These are phyloP conservation scores for Strigamia transsilvanica DNA, from an alignment of 2,888 invertebrate species.

Conservation along the genomic window DNA sequence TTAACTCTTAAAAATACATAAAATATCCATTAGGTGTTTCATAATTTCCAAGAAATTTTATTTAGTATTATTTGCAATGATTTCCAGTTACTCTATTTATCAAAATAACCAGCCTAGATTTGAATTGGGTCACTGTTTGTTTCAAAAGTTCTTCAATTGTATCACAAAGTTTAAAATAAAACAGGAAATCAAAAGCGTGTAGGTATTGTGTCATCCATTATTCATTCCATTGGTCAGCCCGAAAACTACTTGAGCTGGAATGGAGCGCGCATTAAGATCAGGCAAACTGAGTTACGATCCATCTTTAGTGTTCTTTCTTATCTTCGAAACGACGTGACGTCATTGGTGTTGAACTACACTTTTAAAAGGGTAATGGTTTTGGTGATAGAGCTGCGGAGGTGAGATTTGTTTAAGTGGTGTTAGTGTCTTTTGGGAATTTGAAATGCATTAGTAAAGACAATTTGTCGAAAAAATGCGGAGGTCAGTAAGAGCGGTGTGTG, in stretches of 20 bases:
- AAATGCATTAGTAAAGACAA: neutral
- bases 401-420: neutral
- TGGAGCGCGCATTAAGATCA: neutral
- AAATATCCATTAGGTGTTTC: too few relatives aligned
- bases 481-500: too few relatives aligned
- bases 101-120: too few relatives aligned
- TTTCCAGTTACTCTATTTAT: too few relatives aligned
- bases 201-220: conserved; percentile 4
- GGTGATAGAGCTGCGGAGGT: neutral
- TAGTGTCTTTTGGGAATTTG: neutral
- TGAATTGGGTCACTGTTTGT: neutral
- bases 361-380: neutral
- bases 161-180: neutral
- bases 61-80: too few relatives aligned
- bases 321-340: neutral
- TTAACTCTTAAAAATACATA: too few relatives aligned
- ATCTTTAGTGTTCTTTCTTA: conserved; percentile 9
- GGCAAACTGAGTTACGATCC: conserved; percentile 7
- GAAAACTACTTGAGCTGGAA: conserved; percentile 10
- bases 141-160: neutral
- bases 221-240: neutral
- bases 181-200: neutral
- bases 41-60: too few relatives aligned
- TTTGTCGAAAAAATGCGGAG: neutral
- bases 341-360: conserved; percentile 14